Evolutionary conservation across 2,888 invertebrate species (phyloP).

Genomic region (Pammene aurita): DNA sequence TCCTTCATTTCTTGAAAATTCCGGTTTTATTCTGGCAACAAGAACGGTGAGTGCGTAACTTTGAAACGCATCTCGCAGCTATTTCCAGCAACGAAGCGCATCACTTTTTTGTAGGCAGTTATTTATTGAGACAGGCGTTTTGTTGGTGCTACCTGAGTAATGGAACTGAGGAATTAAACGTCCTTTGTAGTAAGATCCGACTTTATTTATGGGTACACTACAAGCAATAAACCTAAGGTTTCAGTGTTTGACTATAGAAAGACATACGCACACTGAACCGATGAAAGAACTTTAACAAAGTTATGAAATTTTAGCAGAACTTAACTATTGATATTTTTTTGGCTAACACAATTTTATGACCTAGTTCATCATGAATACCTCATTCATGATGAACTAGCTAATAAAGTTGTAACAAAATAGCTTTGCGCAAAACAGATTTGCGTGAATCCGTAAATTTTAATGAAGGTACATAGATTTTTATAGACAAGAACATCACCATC

Average conservation of each 20-base stretch:
- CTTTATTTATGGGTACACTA: slow-evolving; percentile 4
- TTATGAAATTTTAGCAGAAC: too few relatives aligned
- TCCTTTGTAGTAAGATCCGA: slow-evolving; percentile 11
- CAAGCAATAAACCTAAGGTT: slow-evolving; percentile 3
- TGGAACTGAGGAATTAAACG: slow-evolving; percentile 25
- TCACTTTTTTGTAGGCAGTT: slow-evolving; percentile 15
- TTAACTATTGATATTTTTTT: too few relatives aligned
- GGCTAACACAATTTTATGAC: too few relatives aligned
- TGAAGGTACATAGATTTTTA: too few relatives aligned
- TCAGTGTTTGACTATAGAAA: not conserved
- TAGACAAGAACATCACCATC: too few relatives aligned
- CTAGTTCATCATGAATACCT: too few relatives aligned
- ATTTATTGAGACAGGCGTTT: slow-evolving; percentile 30
- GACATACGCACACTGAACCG: not conserved
- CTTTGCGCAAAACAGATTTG: too few relatives aligned
- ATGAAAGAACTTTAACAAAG: too few relatives aligned
- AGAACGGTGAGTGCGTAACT: slow-evolving; percentile 4
- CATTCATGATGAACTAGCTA: too few relatives aligned
- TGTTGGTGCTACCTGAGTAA: slow-evolving; percentile 29
- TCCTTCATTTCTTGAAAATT: not conserved
- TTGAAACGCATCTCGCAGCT: slow-evolving; percentile 12
- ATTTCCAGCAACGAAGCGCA: slow-evolving; percentile 28
- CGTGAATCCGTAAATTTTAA: too few relatives aligned
- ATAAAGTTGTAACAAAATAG: too few relatives aligned
- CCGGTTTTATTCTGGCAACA: not conserved